phyloP scores from a whole-genome alignment of 2,113 vertebrate species.

The Notarius lentiginosus region DNA sequence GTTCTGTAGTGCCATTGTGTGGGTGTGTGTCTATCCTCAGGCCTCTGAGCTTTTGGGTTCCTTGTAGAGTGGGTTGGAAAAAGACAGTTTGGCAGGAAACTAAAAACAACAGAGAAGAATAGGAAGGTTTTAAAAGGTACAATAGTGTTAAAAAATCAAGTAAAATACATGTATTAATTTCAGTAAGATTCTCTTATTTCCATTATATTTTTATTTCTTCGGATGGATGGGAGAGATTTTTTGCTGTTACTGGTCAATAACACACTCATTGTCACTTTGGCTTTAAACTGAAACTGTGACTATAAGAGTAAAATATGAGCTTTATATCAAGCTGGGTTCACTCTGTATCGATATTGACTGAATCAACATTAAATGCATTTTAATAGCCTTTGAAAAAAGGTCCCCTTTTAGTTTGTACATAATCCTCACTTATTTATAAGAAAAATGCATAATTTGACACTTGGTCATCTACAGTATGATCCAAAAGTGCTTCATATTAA shows the following conservation, averaged over 20 bases:
- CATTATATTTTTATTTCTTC: background rate
- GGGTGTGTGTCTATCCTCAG: slow-evolving; percentile 53
- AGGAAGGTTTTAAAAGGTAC: background rate
- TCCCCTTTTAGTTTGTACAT: background rate
- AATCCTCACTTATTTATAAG: background rate
- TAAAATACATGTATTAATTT: background rate
- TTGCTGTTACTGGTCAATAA: background rate
- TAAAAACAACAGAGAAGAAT: slow-evolving; percentile 51
- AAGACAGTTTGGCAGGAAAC: slow-evolving; percentile 65
- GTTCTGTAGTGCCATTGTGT: background rate
- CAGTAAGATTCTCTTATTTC: background rate
- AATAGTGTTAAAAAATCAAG: background rate
- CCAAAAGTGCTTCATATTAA: background rate
- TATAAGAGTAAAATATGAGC: background rate
- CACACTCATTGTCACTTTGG: too few species aligned
- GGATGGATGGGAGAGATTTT: background rate
- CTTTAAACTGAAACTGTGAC: background rate
- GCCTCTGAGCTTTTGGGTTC: slow-evolving; percentile 61
- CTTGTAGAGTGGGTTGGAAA: slow-evolving; percentile 72
- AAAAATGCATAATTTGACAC: background rate
- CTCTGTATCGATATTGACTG: background rate
- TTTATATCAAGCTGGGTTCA: background rate
- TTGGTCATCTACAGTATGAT: background rate
- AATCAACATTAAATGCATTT: background rate
- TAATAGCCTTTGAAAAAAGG: background rate